These are phyloP conservation scores for Calameuta pallipes DNA, from an alignment of 2,888 invertebrate genomes.

Conservation along the genomic window DNA sequence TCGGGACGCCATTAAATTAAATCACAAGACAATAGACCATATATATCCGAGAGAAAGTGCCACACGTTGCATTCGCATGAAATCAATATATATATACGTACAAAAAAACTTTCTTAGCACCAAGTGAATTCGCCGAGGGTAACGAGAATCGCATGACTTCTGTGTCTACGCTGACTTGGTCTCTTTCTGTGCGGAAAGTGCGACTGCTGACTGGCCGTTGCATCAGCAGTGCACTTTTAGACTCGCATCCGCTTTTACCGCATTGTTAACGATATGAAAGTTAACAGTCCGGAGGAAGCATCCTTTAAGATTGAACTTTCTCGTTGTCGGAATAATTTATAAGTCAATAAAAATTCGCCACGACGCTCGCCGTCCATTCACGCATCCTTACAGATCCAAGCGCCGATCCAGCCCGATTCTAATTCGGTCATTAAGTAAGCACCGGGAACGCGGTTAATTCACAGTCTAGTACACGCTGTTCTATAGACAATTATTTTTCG, in stretches of 20 bases:
- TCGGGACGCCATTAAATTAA: background rate
- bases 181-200: conserved; percentile 18
- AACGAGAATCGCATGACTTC: background rate
- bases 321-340: conserved; percentile 11
- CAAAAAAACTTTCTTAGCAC: background rate
- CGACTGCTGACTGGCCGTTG: conserved; percentile 27
- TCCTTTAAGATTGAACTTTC: conserved; percentile 31
- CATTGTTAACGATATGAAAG: conserved; percentile 29
- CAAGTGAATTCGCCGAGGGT: background rate
- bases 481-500: background rate
- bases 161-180: background rate
- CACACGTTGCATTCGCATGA: background rate
- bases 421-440: background rate
- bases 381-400: background rate
- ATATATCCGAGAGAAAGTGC: background rate
- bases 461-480: background rate
- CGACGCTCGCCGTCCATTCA: background rate
- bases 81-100: background rate
- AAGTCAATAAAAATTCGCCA: background rate
- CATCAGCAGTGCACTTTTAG: conserved; percentile 20
- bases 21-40: background rate
- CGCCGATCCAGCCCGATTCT: background rate
- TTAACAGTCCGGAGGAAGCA: conserved; percentile 24
- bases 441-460: background rate
- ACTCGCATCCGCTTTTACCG: conserved; percentile 23